Evolutionary conservation across 2,113 vertebrate species (phyloP), one percentile per base, ranked within the genome.

Genomic region (Alaudala cheleensis): DNA sequence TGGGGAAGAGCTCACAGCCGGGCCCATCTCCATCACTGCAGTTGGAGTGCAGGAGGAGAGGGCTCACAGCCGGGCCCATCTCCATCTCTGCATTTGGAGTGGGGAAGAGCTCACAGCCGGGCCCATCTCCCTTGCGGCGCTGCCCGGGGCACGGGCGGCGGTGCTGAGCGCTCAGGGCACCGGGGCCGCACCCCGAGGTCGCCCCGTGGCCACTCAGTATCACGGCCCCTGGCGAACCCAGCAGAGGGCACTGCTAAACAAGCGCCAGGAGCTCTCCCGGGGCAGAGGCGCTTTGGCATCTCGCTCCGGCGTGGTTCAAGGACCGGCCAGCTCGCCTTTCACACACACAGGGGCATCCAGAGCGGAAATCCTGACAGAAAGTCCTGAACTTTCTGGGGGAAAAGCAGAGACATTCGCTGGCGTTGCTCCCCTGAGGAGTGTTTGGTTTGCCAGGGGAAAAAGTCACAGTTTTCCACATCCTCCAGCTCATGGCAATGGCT

Each of bases 371-470:
- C 37, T 65, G 57, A 44, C 14, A 69, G 53, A 87, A 95, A 82
- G 80, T 24, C 47, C 39, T 28, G 37, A 82, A 33, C 45, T 69
- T 82, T 87, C 56, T 40, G 78, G 76, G 71, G 3, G 56, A 44
- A 88, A 73, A 62, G 17, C 37, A 61, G 73, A 71, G 78, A 17
- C 28, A 6, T 39, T 67, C 10, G 24, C 47, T 40, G 77, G 66
- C 40, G 1, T 40, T 40, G 61, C 57, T 67, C 18, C 24, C 37
- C 9, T 0, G 1, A 56, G 29, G 77, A 8, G 25, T 20, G 53
- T 17, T 81, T 37, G 69, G 57, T 79, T 89, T 94, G 91, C 72
- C 80, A 81, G 73, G n/a, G 58, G 73, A 90, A 90, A 90, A 93
- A 91, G 69, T 33, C 65, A 60, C 26, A 0, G 42, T 64, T 81